A percentile compares a stretch with the other conserved stretches of the same genome.
Conservation (phyloP, 2,888 invertebrate genomes). For the Pandemis heparana region DNA sequence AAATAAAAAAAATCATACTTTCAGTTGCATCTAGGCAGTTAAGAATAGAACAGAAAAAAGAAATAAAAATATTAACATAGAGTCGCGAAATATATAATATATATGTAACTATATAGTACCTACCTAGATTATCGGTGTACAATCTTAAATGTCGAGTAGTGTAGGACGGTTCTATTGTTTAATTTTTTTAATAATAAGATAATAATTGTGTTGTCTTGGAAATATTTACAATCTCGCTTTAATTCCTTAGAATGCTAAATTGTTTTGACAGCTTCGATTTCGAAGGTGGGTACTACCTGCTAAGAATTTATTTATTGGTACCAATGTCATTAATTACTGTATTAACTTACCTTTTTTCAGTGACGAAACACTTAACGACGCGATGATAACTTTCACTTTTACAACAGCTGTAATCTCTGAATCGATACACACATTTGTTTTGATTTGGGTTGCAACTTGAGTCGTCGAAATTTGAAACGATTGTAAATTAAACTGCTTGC, state of each 20-base stretch:
- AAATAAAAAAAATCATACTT: too few species aligned
- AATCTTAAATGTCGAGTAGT: too few species aligned
- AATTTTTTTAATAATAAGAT: too few species aligned
- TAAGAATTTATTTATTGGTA: not conserved
- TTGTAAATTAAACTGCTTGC: conserved; percentile 34
- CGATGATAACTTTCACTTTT: conserved; percentile 43
- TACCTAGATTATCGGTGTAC: too few species aligned
- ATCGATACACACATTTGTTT: conserved; percentile 80
- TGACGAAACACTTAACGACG: conserved; percentile 19
- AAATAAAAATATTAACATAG: too few species aligned
- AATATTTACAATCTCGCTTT: not conserved
- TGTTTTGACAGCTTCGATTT: not conserved
- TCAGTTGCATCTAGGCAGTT: too few species aligned
- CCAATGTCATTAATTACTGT: not conserved
- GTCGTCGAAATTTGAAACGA: conserved; percentile 53
- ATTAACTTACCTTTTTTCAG: conserved; percentile 37
- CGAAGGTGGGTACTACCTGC: not conserved
- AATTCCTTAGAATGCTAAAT: not conserved
- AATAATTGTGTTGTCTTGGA: not conserved
- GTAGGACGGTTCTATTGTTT: too few species aligned
- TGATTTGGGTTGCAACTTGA: conserved; percentile 60
- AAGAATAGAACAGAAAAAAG: too few species aligned
- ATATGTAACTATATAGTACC: too few species aligned
- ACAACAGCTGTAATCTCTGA: conserved; percentile 65
- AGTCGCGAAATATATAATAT: too few species aligned